Evolutionary conservation across 2,797 vertebrate genomes (phyloP).

Genomic region (Potorous gilbertii): DNA sequence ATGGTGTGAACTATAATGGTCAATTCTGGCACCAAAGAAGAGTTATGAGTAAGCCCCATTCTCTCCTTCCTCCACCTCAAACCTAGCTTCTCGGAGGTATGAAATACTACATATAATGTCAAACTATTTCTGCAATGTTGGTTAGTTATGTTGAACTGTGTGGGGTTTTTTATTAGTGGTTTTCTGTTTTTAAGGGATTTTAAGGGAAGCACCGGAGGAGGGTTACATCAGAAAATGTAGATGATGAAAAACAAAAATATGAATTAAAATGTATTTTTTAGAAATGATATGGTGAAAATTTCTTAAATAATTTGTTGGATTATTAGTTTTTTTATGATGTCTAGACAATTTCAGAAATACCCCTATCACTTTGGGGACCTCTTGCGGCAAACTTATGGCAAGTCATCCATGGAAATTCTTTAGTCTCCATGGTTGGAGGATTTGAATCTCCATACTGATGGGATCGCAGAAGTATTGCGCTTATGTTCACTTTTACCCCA

Average conservation of each 20-base stretch:
- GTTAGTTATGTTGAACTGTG: background rate
- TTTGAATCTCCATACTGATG: background rate
- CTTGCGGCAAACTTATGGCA: background rate
- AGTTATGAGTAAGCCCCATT: background rate
- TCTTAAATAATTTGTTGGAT: background rate
- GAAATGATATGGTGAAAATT: background rate
- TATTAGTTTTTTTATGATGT: background rate
- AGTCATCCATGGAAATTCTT: background rate
- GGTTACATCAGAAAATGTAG: background rate
- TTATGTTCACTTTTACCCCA: background rate
- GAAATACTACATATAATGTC: background rate
- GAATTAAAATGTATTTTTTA: background rate
- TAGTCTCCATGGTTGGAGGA: background rate
- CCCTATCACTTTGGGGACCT: background rate
- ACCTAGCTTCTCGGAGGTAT: background rate
- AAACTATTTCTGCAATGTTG: background rate
- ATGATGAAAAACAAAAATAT: background rate
- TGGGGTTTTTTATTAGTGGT: background rate
- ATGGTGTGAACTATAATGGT: background rate
- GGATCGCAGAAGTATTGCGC: constrained; percentile 40
- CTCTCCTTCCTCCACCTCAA: background rate
- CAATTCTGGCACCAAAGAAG: background rate
- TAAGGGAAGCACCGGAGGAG: background rate
- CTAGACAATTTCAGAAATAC: background rate
- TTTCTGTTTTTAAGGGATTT: background rate